phyloP scores from a whole-genome alignment of 1,140 invertebrate species.

The Vollenhovia emeryi region DNA sequence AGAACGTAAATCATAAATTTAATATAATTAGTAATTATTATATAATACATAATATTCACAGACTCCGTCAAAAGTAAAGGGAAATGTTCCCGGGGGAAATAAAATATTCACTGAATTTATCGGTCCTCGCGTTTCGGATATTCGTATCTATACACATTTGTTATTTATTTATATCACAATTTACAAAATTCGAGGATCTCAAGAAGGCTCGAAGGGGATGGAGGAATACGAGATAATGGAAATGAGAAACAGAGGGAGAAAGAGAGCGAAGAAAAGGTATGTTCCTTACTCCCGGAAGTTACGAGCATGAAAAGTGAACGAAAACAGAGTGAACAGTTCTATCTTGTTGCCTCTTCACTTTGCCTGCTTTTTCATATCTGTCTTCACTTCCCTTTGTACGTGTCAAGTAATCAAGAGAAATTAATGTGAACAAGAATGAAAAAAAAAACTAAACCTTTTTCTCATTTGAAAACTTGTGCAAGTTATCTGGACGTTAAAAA shows the following conservation, averaged over 20 bases:
- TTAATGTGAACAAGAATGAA: conserved; percentile 29
- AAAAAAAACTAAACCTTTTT: conserved; percentile 18
- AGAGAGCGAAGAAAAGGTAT: conserved; percentile 46
- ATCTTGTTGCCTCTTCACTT: conserved; percentile 61
- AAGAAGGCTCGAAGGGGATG: not conserved
- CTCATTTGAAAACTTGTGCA: conserved; percentile 24
- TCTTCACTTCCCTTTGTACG: conserved; percentile 43
- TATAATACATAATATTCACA: conserved; percentile 86
- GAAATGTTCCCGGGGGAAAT: conserved; percentile 77
- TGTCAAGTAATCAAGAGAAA: conserved; percentile 1
- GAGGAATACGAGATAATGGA: not conserved
- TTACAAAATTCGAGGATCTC: conserved; percentile 83
- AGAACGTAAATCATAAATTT: conserved; percentile 84
- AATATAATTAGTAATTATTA: conserved; percentile 85
- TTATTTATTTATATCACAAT: conserved; percentile 86
- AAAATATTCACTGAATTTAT: conserved; percentile 78
- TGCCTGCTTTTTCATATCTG: conserved; percentile 48
- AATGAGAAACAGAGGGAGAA: conserved; percentile 14
- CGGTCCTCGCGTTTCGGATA: conserved; percentile 73
- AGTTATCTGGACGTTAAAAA: conserved; percentile 51
- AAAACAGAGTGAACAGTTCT: conserved; percentile 41
- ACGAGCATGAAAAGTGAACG: conserved; percentile 57
- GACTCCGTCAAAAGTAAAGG: conserved; percentile 80
- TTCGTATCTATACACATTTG: conserved; percentile 83
- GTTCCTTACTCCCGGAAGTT: conserved; percentile 23